A percentile compares a stretch with the other conserved stretches of the same genome.
These are phyloP conservation scores for Anolis apletophallus DNA, from an alignment of 2,797 vertebrate genomes.

Conservation along the genomic window DNA sequence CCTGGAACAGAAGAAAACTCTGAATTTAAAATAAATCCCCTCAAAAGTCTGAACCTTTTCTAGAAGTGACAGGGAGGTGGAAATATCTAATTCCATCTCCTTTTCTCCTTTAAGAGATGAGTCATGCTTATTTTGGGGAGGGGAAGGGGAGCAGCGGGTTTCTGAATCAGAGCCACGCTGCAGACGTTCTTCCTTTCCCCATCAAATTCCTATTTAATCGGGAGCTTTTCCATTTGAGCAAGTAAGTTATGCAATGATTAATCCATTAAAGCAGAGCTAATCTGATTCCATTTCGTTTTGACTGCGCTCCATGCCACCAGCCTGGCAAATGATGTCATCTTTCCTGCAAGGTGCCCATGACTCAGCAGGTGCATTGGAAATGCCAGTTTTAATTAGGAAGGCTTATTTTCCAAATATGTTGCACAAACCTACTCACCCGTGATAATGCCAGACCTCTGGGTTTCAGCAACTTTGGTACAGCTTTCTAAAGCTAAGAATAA, in stretches of 20 bases:
- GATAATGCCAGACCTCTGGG: not conserved
- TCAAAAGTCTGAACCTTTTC: not conserved
- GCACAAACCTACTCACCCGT: conserved; percentile 2
- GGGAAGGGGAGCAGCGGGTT: too few relatives aligned
- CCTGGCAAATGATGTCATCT: not conserved
- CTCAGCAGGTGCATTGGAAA: conserved; percentile 26
- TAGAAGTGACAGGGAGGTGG: not conserved
- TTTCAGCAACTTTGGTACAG: not conserved
- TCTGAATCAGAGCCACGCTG: not conserved
- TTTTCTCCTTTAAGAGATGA: not conserved
- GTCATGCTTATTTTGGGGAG: not conserved
- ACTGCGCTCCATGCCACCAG: not conserved
- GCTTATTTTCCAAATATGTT: conserved; percentile 25
- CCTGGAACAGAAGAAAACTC: too few relatives aligned
- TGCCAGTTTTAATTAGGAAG: conserved; percentile 36
- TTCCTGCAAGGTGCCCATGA: conserved; percentile 1
- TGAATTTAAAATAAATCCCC: not conserved
- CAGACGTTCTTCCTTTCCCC: not conserved
- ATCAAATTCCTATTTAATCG: not conserved
- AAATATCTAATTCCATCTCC: not conserved
- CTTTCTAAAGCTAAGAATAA: not conserved
- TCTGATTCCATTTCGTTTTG: not conserved
- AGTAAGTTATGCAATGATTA: not conserved
- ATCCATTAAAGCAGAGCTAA: not conserved
- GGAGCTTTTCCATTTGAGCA: not conserved